Evolutionary conservation across 37 sponge, comb jelly and placozoan genomes (phyloP).

Genomic region (Chondrosia reniformis): DNA sequence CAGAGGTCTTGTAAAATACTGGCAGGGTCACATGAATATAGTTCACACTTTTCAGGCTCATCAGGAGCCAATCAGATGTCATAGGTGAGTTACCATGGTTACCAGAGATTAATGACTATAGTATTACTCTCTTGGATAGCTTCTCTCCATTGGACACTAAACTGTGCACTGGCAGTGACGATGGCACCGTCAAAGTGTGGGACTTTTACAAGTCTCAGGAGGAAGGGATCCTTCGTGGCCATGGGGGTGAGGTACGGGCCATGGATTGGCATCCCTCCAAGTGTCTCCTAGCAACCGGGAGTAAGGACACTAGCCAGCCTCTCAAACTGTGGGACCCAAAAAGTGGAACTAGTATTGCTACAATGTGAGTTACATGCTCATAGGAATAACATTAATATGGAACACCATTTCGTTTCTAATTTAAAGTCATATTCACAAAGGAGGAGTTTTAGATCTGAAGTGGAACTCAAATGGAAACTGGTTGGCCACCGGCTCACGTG

Average conservation of each 20-base stretch:
- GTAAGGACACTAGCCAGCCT: slow-evolving; percentile 95
- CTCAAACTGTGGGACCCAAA: slow-evolving; percentile 97
- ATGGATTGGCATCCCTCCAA: slow-evolving; percentile 95
- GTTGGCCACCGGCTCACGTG: slow-evolving; percentile 88
- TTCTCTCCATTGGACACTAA: slow-evolving; percentile 94
- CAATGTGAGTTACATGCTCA: slow-evolving; percentile 78
- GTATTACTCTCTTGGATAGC: slow-evolving; percentile 26
- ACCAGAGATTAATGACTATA: background rate
- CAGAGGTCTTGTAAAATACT: slow-evolving; percentile 92
- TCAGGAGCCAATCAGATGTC: slow-evolving; percentile 81
- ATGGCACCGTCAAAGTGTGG: slow-evolving; percentile 91
- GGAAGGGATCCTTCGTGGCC: slow-evolving; percentile 88
- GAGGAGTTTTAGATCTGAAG: slow-evolving; percentile 72
- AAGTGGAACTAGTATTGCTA: slow-evolving; percentile 77
- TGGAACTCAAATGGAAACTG: slow-evolving; percentile 97
- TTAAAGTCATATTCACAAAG: slow-evolving; percentile 89
- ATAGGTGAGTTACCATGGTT: slow-evolving; percentile 52
- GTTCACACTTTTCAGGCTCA: slow-evolving; percentile 95
- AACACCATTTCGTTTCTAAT: no score
- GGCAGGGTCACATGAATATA: slow-evolving; percentile 97
- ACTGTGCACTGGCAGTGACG: slow-evolving; percentile 93
- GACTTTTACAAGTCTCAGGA: slow-evolving; percentile 82
- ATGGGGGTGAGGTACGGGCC: slow-evolving; percentile 94
- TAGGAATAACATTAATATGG: no score
- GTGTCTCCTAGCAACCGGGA: slow-evolving; percentile 84